Base-by-base conservation (phyloP, 2,888 invertebrate genomes). In the Drosophila mettleri region DNA sequence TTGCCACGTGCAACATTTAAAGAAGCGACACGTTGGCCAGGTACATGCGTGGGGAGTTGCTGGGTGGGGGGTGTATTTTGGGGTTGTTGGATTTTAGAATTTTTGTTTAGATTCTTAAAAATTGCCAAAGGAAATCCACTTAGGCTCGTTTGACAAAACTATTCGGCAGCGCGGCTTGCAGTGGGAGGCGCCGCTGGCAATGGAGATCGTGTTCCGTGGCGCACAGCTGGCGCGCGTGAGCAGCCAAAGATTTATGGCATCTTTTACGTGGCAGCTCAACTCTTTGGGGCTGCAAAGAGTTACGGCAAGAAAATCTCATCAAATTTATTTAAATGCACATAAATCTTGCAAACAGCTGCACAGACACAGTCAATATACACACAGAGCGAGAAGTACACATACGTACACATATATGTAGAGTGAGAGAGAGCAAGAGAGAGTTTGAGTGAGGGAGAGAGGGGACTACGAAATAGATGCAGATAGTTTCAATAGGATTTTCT, bases 281-380 rank as follows among this genome's bases (percentile, higher is more conserved):
- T 73, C 75, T 64, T 77, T 59, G 49, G 52, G 61, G 52, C 41
- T n/a, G 24, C 38, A 34, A 70, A 66, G 75, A 79, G 76, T 79
- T 73, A 75, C 76, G 76, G 64, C 65, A 69, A 62, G 61, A 72
- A 81, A 81, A 84, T 84, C 82, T 81, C 83, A 84, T 84, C 83
- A 84, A 87, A 87, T 84, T 87, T 84, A 85, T 84, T 84, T 85
- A 85, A 87, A 87, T 79, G 86, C 85, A 79, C 83, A 84, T 84
- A 84, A 84, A 84, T 84, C 83, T 84, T 69, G 72, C 67, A 52
- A 63, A 53, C 74, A 70, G 76, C 76, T 76, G 75, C 74, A 62
- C 54, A 75, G 54, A 60, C 27, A 14, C n/a, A 53, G 27, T 16
- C 27, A 12, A 16, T 27, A 16, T 16, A 10, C 3, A n/a, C n/a